phyloP scores from a whole-genome alignment of 2,113 vertebrate genomes.

The Pseudonaja textilis region DNA sequence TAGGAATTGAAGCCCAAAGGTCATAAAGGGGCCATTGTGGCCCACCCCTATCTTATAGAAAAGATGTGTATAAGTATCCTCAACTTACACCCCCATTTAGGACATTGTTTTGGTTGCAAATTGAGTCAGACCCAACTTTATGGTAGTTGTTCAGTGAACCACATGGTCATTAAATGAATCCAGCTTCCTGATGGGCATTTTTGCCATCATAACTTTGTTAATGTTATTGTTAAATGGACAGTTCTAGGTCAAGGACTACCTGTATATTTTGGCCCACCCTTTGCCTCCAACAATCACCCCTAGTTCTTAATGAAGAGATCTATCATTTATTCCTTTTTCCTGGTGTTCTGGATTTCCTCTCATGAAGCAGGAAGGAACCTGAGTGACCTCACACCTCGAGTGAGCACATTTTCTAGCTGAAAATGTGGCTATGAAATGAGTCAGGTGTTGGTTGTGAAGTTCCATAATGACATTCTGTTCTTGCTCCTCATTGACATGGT shows the following conservation, averaged over 20 bases:
- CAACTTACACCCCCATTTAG: neutral
- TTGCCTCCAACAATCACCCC: neutral
- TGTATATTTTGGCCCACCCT: neutral
- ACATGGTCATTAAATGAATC: neutral
- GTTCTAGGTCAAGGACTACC: neutral
- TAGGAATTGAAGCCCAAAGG: neutral
- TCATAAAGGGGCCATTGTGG: neutral
- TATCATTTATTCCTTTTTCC: neutral
- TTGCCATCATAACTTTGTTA: neutral
- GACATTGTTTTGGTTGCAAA: neutral
- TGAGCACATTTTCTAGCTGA: neutral
- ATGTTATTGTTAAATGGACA: neutral
- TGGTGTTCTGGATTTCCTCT: neutral
- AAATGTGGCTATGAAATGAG: neutral
- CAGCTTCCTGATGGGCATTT: neutral
- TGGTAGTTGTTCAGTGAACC: neutral
- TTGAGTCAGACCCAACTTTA: neutral
- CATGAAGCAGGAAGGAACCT: neutral
- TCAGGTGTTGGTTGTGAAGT: neutral
- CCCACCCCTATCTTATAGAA: neutral
- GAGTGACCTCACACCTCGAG: neutral
- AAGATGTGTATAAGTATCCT: neutral
- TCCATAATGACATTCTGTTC: neutral
- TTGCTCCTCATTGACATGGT: neutral
- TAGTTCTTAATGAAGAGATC: neutral